These are phyloP conservation scores for Eupithecia dodoneata DNA, from an alignment of 2,888 invertebrate species.

Conservation along the genomic window DNA sequence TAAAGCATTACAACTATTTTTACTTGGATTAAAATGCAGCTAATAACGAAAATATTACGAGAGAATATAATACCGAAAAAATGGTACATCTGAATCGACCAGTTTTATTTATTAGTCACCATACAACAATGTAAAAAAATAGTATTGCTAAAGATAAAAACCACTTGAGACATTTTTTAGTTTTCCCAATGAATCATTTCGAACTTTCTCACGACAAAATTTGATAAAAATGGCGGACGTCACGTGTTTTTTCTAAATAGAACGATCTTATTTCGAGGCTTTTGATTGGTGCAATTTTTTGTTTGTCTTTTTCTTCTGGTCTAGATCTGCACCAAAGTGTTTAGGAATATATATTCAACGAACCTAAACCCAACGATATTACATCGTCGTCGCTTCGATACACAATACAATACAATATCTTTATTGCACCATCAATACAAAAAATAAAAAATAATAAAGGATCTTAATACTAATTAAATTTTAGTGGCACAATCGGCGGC, in stretches of 20 bases:
- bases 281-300: neutral
- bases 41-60: no score
- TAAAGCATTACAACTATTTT: no score
- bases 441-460: no score
- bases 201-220: constrained; percentile 15
- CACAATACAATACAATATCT: no score
- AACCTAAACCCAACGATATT: no score
- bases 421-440: no score
- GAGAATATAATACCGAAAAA: neutral
- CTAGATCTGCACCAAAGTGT: no score
- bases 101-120: neutral
- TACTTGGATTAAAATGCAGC: no score
- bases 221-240: neutral
- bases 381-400: no score
- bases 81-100: neutral
- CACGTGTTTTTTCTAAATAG: neutral
- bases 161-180: constrained; percentile 20
- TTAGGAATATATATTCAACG: no score
- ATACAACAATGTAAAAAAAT: neutral
- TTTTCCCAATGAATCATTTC: constrained; percentile 7
- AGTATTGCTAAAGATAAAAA: constrained; percentile 6
- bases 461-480: no score
- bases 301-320: neutral
- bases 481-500: no score
- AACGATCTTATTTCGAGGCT: neutral